These are phyloP conservation scores for Leptosomus discolor DNA, from an alignment of 2,113 vertebrate genomes.

Conservation along the genomic window DNA sequence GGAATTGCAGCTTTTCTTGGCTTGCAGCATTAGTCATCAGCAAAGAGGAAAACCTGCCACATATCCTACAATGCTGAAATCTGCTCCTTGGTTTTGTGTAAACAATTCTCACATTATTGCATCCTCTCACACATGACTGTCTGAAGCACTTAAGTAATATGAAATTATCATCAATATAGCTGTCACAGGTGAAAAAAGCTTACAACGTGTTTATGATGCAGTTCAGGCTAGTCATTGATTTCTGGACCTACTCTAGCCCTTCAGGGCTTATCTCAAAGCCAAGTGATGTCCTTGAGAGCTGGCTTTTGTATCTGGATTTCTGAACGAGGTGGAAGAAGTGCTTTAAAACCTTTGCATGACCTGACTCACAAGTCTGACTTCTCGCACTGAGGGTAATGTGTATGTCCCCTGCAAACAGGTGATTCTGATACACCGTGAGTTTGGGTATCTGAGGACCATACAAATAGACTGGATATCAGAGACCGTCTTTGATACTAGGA, in stretches of 20 bases:
- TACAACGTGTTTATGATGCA: conserved; percentile 6
- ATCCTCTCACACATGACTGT: conserved; percentile 50
- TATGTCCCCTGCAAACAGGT: neutral
- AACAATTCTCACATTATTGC: conserved; percentile 64
- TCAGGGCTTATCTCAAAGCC: conserved; percentile 24
- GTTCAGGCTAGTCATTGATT: conserved; percentile 19
- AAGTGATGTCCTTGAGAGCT: neutral
- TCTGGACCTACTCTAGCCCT: conserved; percentile 18
- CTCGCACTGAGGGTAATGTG: neutral
- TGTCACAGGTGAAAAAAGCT: conserved; percentile 50
- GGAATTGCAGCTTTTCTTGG: conserved; percentile 50
- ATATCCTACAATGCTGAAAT: conserved; percentile 40
- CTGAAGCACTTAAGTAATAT: conserved; percentile 58
- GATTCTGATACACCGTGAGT: neutral
- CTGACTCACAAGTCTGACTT: neutral
- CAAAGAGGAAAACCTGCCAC: conserved; percentile 5
- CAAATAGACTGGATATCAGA: neutral
- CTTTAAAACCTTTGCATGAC: neutral
- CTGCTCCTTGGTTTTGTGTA: conserved; percentile 32
- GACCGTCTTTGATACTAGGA: neutral
- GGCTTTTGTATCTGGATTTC: conserved; percentile 13
- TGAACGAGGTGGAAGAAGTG: conserved; percentile 16
- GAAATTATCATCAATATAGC: conserved; percentile 46
- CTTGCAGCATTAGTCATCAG: conserved; percentile 33
- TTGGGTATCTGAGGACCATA: neutral